Conservation (phyloP, 1,140 invertebrate genomes). For the Euwallacea fornicatus region DNA sequence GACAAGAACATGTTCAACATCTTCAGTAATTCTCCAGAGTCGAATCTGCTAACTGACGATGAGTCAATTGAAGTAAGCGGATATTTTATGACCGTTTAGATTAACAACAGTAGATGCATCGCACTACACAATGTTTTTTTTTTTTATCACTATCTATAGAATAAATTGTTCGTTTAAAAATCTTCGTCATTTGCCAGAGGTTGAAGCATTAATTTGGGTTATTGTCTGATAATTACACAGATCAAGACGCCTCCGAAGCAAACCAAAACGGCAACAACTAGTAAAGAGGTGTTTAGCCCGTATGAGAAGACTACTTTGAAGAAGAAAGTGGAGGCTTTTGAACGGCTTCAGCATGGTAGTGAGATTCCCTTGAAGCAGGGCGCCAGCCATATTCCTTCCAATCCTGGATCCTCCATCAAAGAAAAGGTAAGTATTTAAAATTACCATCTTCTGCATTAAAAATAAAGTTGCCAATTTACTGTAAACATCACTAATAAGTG, state of each 20-base stretch:
- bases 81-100: too few species aligned
- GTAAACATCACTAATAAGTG: too few species aligned
- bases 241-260: constrained; percentile 33
- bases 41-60: constrained; percentile 45
- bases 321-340: constrained; percentile 64
- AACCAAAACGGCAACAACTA: background rate
- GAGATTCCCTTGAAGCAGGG: constrained; percentile 9
- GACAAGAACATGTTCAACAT: background rate
- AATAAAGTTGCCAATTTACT: background rate
- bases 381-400: constrained; percentile 8
- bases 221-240: background rate
- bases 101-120: too few species aligned
- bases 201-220: background rate
- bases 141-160: too few species aligned
- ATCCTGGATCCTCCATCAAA: constrained; percentile 26
- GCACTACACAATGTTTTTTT: too few species aligned
- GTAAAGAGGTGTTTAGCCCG: constrained; percentile 57
- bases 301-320: constrained; percentile 63
- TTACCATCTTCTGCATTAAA: background rate
- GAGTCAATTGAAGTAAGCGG: constrained; percentile 35
- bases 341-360: constrained; percentile 52
- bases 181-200: background rate
- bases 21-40: constrained; percentile 7
- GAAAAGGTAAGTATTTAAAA: constrained; percentile 26
- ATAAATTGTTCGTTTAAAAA: background rate